phyloP scores from a whole-genome alignment of 2,888 invertebrate genomes.

The Neelides folsomi region DNA sequence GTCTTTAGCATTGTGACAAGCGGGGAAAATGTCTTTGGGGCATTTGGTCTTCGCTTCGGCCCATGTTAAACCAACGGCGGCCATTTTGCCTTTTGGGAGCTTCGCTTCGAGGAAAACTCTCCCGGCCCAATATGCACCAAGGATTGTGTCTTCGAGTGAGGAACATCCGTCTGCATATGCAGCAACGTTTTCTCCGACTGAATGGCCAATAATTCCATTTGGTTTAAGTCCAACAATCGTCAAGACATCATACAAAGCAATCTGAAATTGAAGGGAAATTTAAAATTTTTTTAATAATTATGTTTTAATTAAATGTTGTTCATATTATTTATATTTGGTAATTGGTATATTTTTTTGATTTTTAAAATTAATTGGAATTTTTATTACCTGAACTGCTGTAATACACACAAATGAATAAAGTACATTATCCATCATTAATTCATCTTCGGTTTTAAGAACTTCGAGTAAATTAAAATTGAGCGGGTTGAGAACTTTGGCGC shows the following conservation, averaged over 20 bases:
- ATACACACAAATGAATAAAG: conserved; percentile 63
- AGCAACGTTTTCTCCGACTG: conserved; percentile 49
- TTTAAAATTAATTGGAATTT: too few relatives aligned
- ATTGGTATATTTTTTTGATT: too few relatives aligned
- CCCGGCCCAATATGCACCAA: background rate
- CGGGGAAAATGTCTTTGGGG: conserved; percentile 65
- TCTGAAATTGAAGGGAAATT: conserved; percentile 37
- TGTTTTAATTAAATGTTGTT: too few relatives aligned
- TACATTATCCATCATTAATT: conserved; percentile 69
- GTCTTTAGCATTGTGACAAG: conserved; percentile 88
- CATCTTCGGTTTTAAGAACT: conserved; percentile 59
- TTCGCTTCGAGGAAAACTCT: background rate
- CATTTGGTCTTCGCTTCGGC: conserved; percentile 58
- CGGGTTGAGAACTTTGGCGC: conserved; percentile 59
- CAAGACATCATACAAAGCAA: conserved; percentile 79
- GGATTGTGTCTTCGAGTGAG: conserved; percentile 2
- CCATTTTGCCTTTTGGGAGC: conserved; percentile 59
- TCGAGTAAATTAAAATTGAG: conserved; percentile 67
- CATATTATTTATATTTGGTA: too few relatives aligned
- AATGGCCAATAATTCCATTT: conserved; percentile 92
- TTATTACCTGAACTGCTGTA: background rate
- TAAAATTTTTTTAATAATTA: too few relatives aligned
- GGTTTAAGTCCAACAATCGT: conserved; percentile 60
- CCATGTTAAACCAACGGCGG: conserved; percentile 76
- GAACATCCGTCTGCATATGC: conserved; percentile 6